Evolutionary conservation across 2,113 vertebrate genomes (phyloP).

Genomic region (Hemichromis elongatus): DNA sequence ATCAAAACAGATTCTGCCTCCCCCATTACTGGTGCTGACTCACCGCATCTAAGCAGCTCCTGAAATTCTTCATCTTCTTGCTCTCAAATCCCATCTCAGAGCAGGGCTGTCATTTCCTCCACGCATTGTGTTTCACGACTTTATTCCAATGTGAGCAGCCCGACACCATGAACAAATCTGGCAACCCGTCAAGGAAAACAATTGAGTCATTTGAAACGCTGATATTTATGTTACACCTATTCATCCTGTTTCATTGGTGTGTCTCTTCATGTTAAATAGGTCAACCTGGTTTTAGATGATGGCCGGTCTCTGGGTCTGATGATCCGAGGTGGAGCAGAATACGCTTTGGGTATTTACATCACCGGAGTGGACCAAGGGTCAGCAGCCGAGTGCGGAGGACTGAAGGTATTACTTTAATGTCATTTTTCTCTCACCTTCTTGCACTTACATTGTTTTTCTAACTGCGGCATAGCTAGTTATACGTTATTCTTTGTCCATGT

Average conservation of each 20-base stretch:
- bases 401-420: constrained; percentile 79
- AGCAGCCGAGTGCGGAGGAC: constrained; percentile 86
- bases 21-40: background rate
- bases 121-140: background rate
- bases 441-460: background rate
- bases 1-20: background rate
- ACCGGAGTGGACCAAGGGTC: constrained; percentile 91
- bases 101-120: background rate
- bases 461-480: background rate
- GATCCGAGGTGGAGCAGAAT: constrained; percentile 92
- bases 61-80: background rate
- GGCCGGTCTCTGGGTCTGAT: constrained; percentile 93
- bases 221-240: background rate
- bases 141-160: background rate
- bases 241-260: background rate
- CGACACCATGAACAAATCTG: background rate
- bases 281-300: constrained; percentile 91
- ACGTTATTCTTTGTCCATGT: background rate
- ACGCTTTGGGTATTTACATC: constrained; percentile 94
- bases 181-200: background rate
- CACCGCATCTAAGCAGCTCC: background rate
- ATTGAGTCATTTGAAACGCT: background rate
- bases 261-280: constrained; percentile 67
- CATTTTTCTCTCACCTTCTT: background rate
- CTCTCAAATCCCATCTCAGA: background rate